These are phyloP conservation scores for Nyctibius grandis DNA, from an alignment of 2,797 vertebrate genomes.

Conservation along the genomic window DNA sequence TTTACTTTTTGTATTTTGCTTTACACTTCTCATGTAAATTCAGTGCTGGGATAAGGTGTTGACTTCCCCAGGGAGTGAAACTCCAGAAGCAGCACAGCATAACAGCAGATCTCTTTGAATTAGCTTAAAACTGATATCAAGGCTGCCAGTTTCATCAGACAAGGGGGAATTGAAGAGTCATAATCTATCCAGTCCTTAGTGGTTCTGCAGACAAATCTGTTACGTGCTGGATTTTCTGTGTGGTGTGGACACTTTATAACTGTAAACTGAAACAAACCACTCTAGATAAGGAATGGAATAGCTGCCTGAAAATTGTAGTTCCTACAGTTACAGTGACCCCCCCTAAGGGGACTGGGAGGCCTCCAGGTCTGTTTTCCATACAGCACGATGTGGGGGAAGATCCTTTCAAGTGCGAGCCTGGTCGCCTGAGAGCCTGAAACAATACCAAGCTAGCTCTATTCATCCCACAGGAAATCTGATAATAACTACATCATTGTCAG, in stretches of 20 bases:
- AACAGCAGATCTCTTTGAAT: neutral
- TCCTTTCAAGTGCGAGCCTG: neutral
- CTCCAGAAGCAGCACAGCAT: constrained; percentile 12
- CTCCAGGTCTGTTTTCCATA: neutral
- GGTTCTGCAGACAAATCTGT: neutral
- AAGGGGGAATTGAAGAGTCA: neutral
- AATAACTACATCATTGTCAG: constrained; percentile 34
- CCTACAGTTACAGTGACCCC: neutral
- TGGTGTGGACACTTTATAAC: neutral
- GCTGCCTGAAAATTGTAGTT: neutral
- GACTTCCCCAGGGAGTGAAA: neutral
- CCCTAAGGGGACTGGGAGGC: neutral
- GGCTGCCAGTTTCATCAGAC: neutral
- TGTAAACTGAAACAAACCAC: neutral
- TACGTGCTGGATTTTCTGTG: neutral
- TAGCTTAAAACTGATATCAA: constrained; percentile 3
- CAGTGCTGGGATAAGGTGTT: constrained; percentile 5
- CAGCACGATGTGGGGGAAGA: neutral
- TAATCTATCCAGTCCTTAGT: neutral
- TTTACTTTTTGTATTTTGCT: constrained; percentile 51
- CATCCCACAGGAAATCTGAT: constrained; percentile 43
- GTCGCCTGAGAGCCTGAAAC: neutral
- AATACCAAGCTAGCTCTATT: neutral
- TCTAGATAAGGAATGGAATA: neutral
- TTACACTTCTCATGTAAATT: constrained; percentile 32